A percentile compares a stretch with the other conserved stretches of the same genome.
phyloP scores from a whole-genome alignment of 2,888 invertebrate genomes.

The Nebria brevicollis region DNA sequence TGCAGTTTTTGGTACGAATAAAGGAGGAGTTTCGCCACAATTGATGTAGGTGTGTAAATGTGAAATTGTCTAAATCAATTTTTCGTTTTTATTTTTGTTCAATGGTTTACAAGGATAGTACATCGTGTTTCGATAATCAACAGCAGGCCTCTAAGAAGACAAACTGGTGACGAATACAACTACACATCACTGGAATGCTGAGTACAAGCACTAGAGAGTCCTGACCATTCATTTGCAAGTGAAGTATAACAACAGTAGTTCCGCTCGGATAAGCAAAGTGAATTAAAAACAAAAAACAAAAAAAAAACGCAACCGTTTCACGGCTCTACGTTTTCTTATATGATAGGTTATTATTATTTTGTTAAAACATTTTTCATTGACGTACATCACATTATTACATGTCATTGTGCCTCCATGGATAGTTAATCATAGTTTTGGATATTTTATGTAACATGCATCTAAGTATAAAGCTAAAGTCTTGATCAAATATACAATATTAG shows the following conservation, averaged over 20 bases:
- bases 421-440: slow-evolving; percentile 13
- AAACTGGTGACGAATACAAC: slow-evolving; percentile 32
- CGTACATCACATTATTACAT: slow-evolving; percentile 33
- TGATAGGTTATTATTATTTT: slow-evolving; percentile 27
- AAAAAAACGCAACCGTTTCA: background rate
- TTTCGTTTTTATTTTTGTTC: slow-evolving; percentile 35
- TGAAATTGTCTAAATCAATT: slow-evolving; percentile 27
- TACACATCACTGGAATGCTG: slow-evolving; percentile 47
- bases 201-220: slow-evolving; percentile 40
- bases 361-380: background rate
- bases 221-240: slow-evolving; percentile 40
- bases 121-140: slow-evolving; percentile 41
- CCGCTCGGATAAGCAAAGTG: slow-evolving; percentile 16
- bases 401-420: slow-evolving; percentile 45
- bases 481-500: slow-evolving; percentile 47
- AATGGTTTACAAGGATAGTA: slow-evolving; percentile 46
- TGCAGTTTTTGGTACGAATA: too few relatives aligned
- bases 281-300: background rate
- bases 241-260: slow-evolving; percentile 26
- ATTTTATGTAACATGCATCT: slow-evolving; percentile 43
- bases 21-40: too few relatives aligned
- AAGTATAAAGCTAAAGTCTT: slow-evolving; percentile 48
- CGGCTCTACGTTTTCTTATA: slow-evolving; percentile 20
- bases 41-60: too few relatives aligned
- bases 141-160: slow-evolving; percentile 28